Conservation (phyloP, 2,888 invertebrate genomes). For the Stenichneumon culpator region DNA sequence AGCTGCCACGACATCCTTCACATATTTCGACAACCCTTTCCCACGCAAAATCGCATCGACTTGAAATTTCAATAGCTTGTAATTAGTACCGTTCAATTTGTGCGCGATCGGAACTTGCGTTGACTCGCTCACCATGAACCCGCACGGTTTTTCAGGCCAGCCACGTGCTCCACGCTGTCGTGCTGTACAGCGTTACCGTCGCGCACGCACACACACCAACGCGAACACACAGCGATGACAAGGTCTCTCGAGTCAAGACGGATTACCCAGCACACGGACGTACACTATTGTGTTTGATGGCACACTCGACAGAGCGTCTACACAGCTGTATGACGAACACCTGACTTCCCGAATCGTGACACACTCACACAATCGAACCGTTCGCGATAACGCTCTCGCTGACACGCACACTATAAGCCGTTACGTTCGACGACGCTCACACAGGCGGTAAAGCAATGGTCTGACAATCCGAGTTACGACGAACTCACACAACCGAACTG, state of each 20-base stretch:
- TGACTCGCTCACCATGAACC: conserved; percentile 16
- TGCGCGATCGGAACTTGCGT: conserved; percentile 3
- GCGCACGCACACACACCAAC: neutral
- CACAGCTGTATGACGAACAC: neutral
- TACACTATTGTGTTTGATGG: too few relatives aligned
- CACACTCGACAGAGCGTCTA: neutral
- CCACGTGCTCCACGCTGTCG: neutral
- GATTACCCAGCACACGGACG: neutral
- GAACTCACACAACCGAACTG: neutral
- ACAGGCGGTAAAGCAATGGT: too few relatives aligned
- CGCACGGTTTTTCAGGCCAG: too few relatives aligned
- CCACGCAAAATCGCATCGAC: conserved; percentile 33
- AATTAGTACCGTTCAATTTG: conserved; percentile 21
- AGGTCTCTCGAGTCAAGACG: too few relatives aligned
- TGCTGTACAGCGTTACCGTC: neutral
- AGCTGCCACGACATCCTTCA: neutral
- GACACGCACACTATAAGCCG: neutral
- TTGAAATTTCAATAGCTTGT: conserved; percentile 48
- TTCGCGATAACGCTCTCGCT: neutral
- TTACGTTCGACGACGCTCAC: conserved; percentile 11
- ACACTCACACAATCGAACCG: neutral
- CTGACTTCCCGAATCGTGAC: neutral
- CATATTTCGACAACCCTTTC: conserved; percentile 11
- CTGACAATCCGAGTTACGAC: neutral
- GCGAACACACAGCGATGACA: too few relatives aligned